phyloP scores from a whole-genome alignment of 2,888 invertebrate genomes.

The Microctonus hyperodae region DNA sequence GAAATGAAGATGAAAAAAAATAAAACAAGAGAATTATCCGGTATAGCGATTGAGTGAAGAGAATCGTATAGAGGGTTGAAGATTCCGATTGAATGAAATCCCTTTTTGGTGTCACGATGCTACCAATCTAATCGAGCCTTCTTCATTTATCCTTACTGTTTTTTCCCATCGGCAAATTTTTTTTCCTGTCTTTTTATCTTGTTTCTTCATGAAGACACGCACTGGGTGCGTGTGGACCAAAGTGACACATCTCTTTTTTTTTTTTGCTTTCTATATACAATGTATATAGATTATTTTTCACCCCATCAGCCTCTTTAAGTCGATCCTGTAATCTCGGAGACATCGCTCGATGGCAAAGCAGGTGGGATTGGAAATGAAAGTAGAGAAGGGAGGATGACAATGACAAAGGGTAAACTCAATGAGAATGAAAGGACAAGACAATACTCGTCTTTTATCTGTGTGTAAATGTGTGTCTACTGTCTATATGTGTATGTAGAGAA shows the following conservation, averaged over 20 bases:
- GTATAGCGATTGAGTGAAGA: constrained; percentile 1
- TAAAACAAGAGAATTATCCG: neutral
- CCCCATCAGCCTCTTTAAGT: constrained; percentile 7
- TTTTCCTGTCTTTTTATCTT: neutral
- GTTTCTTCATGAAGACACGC: constrained; percentile 4
- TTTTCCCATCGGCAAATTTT: too few species aligned
- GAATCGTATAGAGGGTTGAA: neutral
- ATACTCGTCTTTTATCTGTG: neutral
- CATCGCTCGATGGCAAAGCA: neutral
- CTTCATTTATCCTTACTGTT: constrained; percentile 17
- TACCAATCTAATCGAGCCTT: constrained; percentile 23
- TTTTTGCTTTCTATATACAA: neutral
- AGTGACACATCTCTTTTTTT: neutral
- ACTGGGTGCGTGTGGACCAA: constrained; percentile 5
- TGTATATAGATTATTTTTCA: neutral
- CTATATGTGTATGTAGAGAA: neutral
- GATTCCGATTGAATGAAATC: constrained; percentile 15
- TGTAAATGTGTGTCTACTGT: neutral
- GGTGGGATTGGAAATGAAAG: constrained; percentile 1
- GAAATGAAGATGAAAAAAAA: neutral
- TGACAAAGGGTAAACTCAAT: constrained; percentile 7
- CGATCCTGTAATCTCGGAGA: constrained; percentile 11
- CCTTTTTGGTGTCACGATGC: constrained; percentile 32
- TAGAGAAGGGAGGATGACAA: constrained; percentile 13
- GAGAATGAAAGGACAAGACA: constrained; percentile 8